Evolutionary conservation across 1,140 invertebrate genomes (phyloP).

Genomic region (Euborellia annulipes): DNA sequence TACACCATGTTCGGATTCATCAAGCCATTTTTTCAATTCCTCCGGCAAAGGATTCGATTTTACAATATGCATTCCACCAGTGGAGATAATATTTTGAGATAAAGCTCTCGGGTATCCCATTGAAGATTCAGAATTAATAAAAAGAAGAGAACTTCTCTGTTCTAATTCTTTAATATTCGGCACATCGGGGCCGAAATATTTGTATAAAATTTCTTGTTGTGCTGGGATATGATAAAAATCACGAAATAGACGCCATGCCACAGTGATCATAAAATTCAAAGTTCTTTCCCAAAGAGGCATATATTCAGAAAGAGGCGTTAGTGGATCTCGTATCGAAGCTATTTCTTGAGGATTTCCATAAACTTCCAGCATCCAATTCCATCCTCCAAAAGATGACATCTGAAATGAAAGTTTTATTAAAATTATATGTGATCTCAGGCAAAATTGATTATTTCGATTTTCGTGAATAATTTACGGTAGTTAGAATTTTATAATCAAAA

Average conservation of each 20-base stretch:
- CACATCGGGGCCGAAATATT: conserved; percentile 21
- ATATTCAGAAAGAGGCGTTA: conserved; percentile 13
- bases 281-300: conserved; percentile 10
- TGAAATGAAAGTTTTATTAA: neutral
- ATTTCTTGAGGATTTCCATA: conserved; percentile 13
- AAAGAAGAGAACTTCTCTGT: conserved; percentile 27
- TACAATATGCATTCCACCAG: conserved; percentile 16
- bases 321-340: conserved; percentile 14
- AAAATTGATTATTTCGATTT: too few relatives aligned
- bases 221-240: conserved; percentile 16
- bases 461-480: too few relatives aligned
- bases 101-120: conserved; percentile 32
- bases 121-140: conserved; percentile 37
- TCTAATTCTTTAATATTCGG: conserved; percentile 19
- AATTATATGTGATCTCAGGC: too few relatives aligned
- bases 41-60: conserved; percentile 10
- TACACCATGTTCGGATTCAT: conserved; percentile 29
- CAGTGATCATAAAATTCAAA: neutral
- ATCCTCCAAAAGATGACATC: too few relatives aligned
- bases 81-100: conserved; percentile 13
- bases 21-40: conserved; percentile 17
- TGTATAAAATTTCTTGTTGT: conserved; percentile 24
- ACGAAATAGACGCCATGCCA: neutral
- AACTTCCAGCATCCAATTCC: too few relatives aligned
- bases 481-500: too few relatives aligned